phyloP scores from a whole-genome alignment of 2,888 invertebrate genomes.

The Euproctis similis region DNA sequence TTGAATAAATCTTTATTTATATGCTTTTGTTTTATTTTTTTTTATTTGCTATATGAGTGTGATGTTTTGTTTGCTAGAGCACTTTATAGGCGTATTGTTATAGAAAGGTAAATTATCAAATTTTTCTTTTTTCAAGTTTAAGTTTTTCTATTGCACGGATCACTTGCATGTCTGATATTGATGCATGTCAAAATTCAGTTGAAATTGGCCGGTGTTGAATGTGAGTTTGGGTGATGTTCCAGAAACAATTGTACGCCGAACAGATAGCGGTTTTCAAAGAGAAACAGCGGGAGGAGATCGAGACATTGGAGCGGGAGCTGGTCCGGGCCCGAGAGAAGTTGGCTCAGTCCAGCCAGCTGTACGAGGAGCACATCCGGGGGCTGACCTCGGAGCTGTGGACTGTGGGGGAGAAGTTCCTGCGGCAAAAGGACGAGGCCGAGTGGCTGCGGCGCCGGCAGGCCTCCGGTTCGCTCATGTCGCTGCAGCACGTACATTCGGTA shows the following conservation, averaged over 20 bases:
- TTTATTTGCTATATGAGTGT: slow-evolving; percentile 27
- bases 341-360: slow-evolving; percentile 44
- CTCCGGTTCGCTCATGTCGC: slow-evolving; percentile 60
- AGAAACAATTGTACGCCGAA: slow-evolving; percentile 78
- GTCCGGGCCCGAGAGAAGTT: slow-evolving; percentile 71
- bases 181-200: slow-evolving; percentile 9
- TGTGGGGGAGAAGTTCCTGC: slow-evolving; percentile 76
- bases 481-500: slow-evolving; percentile 64
- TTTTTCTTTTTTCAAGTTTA: slow-evolving; percentile 32
- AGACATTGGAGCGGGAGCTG: slow-evolving; percentile 59
- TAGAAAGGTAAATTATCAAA: slow-evolving; percentile 59
- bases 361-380: slow-evolving; percentile 55
- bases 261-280: slow-evolving; percentile 72
- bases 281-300: slow-evolving; percentile 72
- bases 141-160: slow-evolving; percentile 28
- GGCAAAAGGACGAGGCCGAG: slow-evolving; percentile 74
- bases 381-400: slow-evolving; percentile 77
- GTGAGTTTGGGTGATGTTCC: slow-evolving; percentile 20
- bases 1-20: slow-evolving; percentile 48
- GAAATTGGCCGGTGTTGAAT: not conserved
- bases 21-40: slow-evolving; percentile 61
- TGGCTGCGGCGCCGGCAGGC: slow-evolving; percentile 55
- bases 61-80: slow-evolving; percentile 30
- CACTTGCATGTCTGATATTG: slow-evolving; percentile 20
- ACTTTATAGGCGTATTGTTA: slow-evolving; percentile 5